Evolutionary conservation across 23 tunicate species (phyloP), one percentile per base, ranked within the genome.

Genomic region (Phallusia fumigata): DNA sequence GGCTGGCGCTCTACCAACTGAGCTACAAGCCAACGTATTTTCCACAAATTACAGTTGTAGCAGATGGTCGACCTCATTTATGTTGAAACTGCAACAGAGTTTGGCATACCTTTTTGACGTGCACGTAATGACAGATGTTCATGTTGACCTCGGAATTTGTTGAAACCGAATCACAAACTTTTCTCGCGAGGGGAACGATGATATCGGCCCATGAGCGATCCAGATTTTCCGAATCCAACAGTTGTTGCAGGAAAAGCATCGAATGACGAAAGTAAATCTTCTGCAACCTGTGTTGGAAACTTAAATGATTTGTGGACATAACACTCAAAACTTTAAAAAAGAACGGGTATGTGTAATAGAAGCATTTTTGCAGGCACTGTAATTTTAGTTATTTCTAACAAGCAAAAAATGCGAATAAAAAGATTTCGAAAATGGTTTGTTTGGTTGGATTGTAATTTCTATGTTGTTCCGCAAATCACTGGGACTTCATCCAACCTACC

Each of bases 61-160:
- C n/a, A n/a, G n/a, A n/a, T n/a, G n/a, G n/a, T n/a, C n/a, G n/a
- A n/a, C n/a, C n/a, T n/a, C n/a, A n/a, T n/a, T n/a, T n/a, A n/a
- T n/a, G n/a, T n/a, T n/a, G n/a, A n/a, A n/a, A n/a, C 47, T 10
- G 47, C 47, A 40, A 40, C 5, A 40, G 10, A 40, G 47, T 11
- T 31, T n/a, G n/a, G n/a, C n/a, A n/a, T n/a, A 92, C 94, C 86
- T 94, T 94, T 79, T 94, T 94, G 12, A 94, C 86, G 31, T 94
- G 98, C 13, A 94, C 95, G 76, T 94, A 94, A 80, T 94, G 98
- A 51, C 84, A 83, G 21, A 88, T 77, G 76, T 94, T 94, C 94
- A 94, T 94, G 85, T 89, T 89, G 13, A 83, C 85, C 11, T 88
- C 90, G 53, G 88, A 77, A 64, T 89, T 79, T 0, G 91, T 88